These are phyloP conservation scores for Drosophila limbata DNA, from an alignment of 2,888 invertebrate species.

Conservation along the genomic window DNA sequence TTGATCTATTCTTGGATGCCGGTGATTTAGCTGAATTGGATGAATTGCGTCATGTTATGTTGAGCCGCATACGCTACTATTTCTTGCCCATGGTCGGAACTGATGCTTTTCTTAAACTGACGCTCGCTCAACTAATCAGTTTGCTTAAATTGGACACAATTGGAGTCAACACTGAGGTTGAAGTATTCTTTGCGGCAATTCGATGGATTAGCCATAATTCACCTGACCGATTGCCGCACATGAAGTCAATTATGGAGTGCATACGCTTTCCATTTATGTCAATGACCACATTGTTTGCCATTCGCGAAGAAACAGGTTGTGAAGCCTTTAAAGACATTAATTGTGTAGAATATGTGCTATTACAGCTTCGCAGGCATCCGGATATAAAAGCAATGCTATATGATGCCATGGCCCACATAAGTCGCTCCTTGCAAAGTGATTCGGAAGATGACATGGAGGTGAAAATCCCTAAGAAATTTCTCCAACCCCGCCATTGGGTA, in stretches of 20 bases:
- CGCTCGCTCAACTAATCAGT: not conserved
- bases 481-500: slow-evolving; percentile 37
- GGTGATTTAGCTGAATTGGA: not conserved
- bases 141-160: slow-evolving; percentile 24
- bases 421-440: slow-evolving; percentile 7
- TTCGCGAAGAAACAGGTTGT: not conserved
- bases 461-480: not conserved
- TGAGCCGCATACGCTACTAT: slow-evolving; percentile 28
- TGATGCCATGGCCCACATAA: slow-evolving; percentile 31
- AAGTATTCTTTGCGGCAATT: slow-evolving; percentile 42
- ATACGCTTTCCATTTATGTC: slow-evolving; percentile 45
- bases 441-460: not conserved
- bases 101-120: slow-evolving; percentile 6
- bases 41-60: slow-evolving; percentile 9
- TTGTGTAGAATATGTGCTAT: slow-evolving; percentile 24
- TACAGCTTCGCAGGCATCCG: slow-evolving; percentile 19
- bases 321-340: not conserved
- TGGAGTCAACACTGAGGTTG: slow-evolving; percentile 53
- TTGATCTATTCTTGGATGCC: slow-evolving; percentile 13
- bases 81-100: slow-evolving; percentile 44
- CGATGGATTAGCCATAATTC: slow-evolving; percentile 36
- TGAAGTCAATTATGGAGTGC: slow-evolving; percentile 26
- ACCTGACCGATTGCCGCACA: slow-evolving; percentile 1
- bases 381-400: not conserved
- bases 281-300: slow-evolving; percentile 23